These are phyloP conservation scores for Anoplophora glabripennis DNA, from an alignment of 1,140 invertebrate genomes.

Conservation along the genomic window DNA sequence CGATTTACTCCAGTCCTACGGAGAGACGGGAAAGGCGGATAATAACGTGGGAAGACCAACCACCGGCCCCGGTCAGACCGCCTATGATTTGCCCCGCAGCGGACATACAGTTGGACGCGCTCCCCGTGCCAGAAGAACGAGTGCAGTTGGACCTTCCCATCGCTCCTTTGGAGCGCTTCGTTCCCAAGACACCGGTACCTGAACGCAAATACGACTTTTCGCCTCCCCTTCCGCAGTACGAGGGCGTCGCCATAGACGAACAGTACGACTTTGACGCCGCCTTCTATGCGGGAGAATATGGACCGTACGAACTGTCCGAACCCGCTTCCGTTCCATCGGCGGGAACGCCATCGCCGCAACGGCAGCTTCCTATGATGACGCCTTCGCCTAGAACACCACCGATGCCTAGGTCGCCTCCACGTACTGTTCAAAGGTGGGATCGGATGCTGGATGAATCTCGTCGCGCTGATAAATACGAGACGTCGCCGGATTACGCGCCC, in stretches of 20 bases:
- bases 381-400: background rate
- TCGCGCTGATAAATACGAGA: no score
- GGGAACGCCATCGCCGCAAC: background rate
- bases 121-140: background rate
- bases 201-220: background rate
- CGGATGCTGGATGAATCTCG: background rate
- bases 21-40: background rate
- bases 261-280: background rate
- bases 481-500: no score
- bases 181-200: background rate
- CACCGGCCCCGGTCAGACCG: background rate
- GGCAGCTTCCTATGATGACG: background rate
- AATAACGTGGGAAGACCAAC: background rate
- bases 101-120: no score
- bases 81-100: no score
- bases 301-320: background rate
- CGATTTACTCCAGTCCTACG: background rate
- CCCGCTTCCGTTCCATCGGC: background rate
- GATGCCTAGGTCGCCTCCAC: background rate
- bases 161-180: background rate
- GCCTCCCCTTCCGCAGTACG: background rate
- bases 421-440: background rate
- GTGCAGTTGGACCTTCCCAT: background rate
- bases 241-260: background rate
- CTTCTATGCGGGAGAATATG: background rate